Evolutionary conservation across 2,113 vertebrate genomes (phyloP).

Genomic region (Atlantisia rogersi): DNA sequence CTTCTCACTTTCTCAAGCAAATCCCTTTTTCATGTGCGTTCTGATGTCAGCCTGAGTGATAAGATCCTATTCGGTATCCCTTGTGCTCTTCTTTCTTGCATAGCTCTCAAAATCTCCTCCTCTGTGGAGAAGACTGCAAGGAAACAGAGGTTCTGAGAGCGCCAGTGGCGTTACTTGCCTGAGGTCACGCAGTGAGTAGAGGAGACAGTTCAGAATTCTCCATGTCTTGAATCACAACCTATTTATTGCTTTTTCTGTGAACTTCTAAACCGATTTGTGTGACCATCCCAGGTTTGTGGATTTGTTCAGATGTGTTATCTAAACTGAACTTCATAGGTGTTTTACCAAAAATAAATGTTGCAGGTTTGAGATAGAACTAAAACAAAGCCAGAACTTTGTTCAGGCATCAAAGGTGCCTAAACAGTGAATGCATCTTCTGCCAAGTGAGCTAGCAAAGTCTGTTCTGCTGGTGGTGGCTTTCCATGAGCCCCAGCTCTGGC

Average conservation of each 20-base stretch:
- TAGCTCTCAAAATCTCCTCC: background rate
- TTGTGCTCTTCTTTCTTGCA: background rate
- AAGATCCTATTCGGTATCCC: background rate
- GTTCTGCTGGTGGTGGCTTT: background rate
- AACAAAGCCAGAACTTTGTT: background rate
- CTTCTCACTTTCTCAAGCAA: background rate
- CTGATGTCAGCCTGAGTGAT: background rate
- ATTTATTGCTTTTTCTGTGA: background rate
- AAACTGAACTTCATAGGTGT: background rate
- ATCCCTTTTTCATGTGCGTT: background rate
- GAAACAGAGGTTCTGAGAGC: background rate
- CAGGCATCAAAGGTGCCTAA: background rate
- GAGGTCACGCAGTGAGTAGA: background rate
- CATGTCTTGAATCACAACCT: background rate
- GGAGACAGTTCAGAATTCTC: background rate
- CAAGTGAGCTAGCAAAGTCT: background rate
- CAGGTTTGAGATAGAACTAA: background rate
- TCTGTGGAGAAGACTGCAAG: accelerated
- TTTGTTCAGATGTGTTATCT: background rate
- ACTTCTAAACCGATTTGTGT: background rate
- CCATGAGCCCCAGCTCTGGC: background rate
- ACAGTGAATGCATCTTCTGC: background rate
- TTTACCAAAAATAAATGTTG: background rate
- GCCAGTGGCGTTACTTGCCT: background rate
- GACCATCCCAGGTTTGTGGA: background rate